These are phyloP conservation scores for Polydrusus pterygomalis DNA, from an alignment of 2,888 invertebrate genomes.

Conservation along the genomic window DNA sequence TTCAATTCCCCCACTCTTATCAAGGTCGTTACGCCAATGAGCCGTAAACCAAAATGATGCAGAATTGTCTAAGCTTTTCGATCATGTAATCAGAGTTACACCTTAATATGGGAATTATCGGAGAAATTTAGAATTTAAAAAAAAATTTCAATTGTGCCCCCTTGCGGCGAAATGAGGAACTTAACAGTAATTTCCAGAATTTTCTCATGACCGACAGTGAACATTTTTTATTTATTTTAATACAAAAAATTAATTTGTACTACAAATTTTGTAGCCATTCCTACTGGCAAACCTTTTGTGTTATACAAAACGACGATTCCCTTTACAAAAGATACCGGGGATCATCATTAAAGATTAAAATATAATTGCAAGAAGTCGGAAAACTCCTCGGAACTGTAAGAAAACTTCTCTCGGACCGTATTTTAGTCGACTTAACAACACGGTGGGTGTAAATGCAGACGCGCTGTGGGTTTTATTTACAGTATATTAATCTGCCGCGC, in stretches of 20 bases:
- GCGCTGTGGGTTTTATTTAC: constrained; percentile 58
- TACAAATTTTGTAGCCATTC: background rate
- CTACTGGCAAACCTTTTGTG: background rate
- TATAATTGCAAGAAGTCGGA: constrained; percentile 36
- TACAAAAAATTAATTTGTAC: background rate
- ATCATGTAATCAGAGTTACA: too few species aligned
- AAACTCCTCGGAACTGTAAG: constrained; percentile 46
- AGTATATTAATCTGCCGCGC: constrained; percentile 54
- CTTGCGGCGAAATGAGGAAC: too few species aligned
- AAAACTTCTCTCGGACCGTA: constrained; percentile 47
- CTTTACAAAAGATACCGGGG: background rate
- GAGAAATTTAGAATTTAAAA: too few species aligned
- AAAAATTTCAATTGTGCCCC: too few species aligned
- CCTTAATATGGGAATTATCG: too few species aligned
- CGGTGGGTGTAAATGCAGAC: constrained; percentile 62
- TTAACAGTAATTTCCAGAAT: too few species aligned
- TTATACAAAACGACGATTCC: too few species aligned
- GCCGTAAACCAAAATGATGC: too few species aligned
- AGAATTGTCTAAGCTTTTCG: too few species aligned
- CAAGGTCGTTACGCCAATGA: too few species aligned
- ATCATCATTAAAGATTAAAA: constrained; percentile 25
- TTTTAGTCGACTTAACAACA: constrained; percentile 59
- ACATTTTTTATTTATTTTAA: background rate
- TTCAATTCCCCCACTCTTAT: too few species aligned
- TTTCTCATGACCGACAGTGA: too few species aligned